A percentile compares a stretch with the other conserved stretches of the same genome.
Evolutionary conservation across 2,888 invertebrate species (phyloP).

Genomic region (Conops quadrifasciatus): DNA sequence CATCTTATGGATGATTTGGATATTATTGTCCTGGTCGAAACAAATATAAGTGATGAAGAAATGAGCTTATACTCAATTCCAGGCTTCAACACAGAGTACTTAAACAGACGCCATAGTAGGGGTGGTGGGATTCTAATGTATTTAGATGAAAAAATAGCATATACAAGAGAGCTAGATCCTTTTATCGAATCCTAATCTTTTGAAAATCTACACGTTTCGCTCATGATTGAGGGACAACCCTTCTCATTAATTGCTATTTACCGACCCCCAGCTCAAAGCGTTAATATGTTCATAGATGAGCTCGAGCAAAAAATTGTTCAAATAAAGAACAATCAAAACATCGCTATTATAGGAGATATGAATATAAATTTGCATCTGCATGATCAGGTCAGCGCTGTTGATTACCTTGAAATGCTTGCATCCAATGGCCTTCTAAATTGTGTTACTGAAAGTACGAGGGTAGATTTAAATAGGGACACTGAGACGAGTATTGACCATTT

Average conservation of each 20-base stretch:
- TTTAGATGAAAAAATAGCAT: not conserved
- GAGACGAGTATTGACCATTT: constrained; percentile 1
- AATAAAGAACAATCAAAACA: not conserved
- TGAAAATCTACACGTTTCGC: not conserved
- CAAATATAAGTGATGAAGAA: constrained; percentile 10
- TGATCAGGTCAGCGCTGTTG: not conserved
- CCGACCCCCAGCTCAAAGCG: not conserved
- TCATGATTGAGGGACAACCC: not conserved
- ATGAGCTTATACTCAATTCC: not conserved
- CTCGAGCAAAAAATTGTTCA: not conserved
- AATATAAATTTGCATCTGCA: not conserved
- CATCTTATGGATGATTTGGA: not conserved
- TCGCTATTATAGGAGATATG: constrained; percentile 6
- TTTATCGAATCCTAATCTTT: not conserved
- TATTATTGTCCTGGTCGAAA: not conserved
- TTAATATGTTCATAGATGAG: not conserved
- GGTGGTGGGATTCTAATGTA: not conserved
- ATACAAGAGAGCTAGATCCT: not conserved
- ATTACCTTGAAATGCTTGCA: constrained; percentile 2
- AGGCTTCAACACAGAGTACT: not conserved
- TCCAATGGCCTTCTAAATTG: not conserved
- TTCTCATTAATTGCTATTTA: not conserved
- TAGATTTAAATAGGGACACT: not conserved
- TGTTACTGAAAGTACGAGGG: constrained; percentile 12
- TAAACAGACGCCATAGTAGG: not conserved